phyloP scores from a whole-genome alignment of 2,113 vertebrate genomes.

The Stercorarius parasiticus region DNA sequence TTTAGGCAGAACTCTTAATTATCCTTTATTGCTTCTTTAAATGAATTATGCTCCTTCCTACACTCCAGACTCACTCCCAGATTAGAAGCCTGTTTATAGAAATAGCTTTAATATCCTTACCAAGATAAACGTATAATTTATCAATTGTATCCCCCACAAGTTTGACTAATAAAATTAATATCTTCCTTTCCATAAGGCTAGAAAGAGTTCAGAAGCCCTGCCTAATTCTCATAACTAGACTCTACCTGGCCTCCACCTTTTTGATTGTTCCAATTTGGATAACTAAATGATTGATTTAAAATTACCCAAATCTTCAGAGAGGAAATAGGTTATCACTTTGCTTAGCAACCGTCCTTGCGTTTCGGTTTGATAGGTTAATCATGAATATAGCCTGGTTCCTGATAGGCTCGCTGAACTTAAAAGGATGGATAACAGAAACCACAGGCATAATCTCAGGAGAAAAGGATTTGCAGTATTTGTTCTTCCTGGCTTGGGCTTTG shows the following conservation, averaged over 20 bases:
- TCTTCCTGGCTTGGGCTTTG: conserved; percentile 26
- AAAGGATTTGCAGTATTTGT: conserved; percentile 24
- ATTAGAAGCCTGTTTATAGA: neutral
- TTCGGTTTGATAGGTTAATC: neutral
- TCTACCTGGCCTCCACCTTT: neutral
- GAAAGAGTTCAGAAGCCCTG: neutral
- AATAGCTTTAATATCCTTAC: neutral
- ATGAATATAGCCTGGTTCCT: neutral
- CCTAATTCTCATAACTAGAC: neutral
- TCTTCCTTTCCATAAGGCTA: neutral
- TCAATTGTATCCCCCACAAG: neutral
- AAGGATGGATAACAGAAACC: conserved; percentile 9
- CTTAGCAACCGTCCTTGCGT: neutral
- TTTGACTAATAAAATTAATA: neutral
- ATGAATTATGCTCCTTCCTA: conserved; percentile 8
- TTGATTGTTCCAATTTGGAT: neutral
- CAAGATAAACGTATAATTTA: neutral
- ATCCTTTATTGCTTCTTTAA: neutral
- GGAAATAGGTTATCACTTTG: neutral
- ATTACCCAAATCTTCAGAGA: neutral
- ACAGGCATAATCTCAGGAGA: neutral
- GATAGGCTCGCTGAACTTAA: neutral
- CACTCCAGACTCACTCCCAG: neutral
- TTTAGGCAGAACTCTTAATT: conserved; percentile 22
- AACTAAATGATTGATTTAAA: neutral